Conservation (phyloP, 2,888 invertebrate genomes). For the Eupsilia transversa region DNA sequence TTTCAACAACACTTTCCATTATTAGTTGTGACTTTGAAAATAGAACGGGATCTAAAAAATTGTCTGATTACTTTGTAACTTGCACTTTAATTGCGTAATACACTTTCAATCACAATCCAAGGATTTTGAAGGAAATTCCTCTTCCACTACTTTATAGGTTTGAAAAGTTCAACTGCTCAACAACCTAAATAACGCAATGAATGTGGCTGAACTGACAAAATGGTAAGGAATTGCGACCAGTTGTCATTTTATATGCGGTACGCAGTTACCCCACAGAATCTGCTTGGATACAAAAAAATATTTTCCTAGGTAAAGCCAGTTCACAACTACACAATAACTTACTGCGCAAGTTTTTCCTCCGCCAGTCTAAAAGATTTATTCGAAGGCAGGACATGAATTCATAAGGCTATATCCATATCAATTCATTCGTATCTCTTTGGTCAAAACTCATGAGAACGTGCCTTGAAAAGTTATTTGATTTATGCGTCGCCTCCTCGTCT, state of each 20-base stretch:
- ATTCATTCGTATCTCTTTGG: conserved; percentile 62
- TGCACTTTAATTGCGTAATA: too few species aligned
- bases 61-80: too few species aligned
- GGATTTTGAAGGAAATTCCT: too few species aligned
- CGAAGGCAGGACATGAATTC: conserved; percentile 52
- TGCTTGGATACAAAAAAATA: not conserved
- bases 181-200: too few species aligned
- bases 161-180: too few species aligned
- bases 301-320: conserved; percentile 4
- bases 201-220: too few species aligned
- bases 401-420: conserved; percentile 60
- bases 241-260: too few species aligned
- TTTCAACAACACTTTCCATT: not conserved
- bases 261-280: not conserved
- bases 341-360: conserved; percentile 37
- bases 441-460: conserved; percentile 67
- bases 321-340: conserved; percentile 47
- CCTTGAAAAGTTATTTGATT: conserved; percentile 75
- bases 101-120: too few species aligned
- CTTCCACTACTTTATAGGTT: too few species aligned
- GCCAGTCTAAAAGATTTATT: conserved; percentile 55
- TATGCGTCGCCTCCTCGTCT: conserved; percentile 69
- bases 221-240: too few species aligned
- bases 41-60: not conserved
- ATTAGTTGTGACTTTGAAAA: not conserved